Evolutionary conservation across 30 jellyfish, hydroid and myxozoan genomes (phyloP), one percentile per base, ranked within the genome.

Genomic region (Catostylus mosaicus): DNA sequence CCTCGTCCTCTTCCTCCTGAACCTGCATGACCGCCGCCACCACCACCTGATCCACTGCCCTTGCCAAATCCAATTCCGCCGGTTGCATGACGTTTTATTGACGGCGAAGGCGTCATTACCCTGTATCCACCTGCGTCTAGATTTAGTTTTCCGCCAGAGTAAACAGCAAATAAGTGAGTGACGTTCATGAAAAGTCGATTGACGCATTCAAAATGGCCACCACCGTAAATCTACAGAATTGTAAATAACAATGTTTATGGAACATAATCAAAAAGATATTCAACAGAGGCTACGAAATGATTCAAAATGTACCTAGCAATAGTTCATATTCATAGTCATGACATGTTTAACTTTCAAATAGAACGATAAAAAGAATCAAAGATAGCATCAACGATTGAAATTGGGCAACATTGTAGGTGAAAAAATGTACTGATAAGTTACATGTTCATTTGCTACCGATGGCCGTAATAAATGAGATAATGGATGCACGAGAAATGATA

Each of bases 11-110:
- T 85, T 29, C 92, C 92, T 23, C 92, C 92, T 2, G 92, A 67
- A 4, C 92, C 92, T 29, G 92, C 92, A 51, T 82, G 92, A 11
- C 92, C 92, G 31, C 85, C 92, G 26, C 92, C 92, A 35, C 92
- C 92, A 23, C 85, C 85, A 4, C 92, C 92, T 23, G 72, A 20
- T 0, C 61, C n/a, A 38, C 43, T 82, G 3, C 85, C 92, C 54
- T 52, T 68, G 43, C 92, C 92, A 32, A 57, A 71, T 29, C 92
- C 92, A 31, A 79, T 76, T 38, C 92, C 92, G 5, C 43, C 92
- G 38, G 79, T 38, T 7, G 92, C 38, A 40, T 82, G 92, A n/a
- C 48, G 75, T 32, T 18, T 6, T 26, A 67, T 30, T 4, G 56
- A n/a, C 14, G 92, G 92, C 7, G 85, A 6, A 1, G 72, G 67